These are phyloP conservation scores for Drosophila borealis DNA, from an alignment of 2,888 invertebrate species.

Conservation along the genomic window DNA sequence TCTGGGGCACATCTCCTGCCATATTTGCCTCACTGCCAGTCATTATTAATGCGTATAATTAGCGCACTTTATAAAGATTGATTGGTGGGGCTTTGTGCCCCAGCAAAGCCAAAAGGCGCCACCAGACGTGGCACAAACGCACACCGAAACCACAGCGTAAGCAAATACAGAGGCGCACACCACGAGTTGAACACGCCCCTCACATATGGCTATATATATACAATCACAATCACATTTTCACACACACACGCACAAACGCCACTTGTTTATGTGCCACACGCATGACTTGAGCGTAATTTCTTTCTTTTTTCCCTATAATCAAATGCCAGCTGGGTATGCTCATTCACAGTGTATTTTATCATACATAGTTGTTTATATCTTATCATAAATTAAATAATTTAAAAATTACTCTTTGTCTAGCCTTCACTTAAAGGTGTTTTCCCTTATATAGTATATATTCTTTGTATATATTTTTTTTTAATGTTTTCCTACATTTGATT, in stretches of 20 bases:
- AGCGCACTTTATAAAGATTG: constrained; percentile 76
- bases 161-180: constrained; percentile 43
- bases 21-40: constrained; percentile 45
- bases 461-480: too few relatives aligned
- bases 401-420: too few relatives aligned
- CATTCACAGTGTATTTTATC: neutral
- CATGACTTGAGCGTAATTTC: constrained; percentile 70
- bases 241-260: constrained; percentile 21
- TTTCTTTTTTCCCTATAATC: constrained; percentile 32
- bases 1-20: constrained; percentile 2
- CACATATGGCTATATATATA: neutral
- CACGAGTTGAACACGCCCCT: constrained; percentile 11
- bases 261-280: constrained; percentile 73
- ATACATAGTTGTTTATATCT: too few relatives aligned
- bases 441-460: neutral
- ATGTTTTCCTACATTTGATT: too few relatives aligned
- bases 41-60: constrained; percentile 76
- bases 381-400: too few relatives aligned
- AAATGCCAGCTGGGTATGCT: constrained; percentile 1
- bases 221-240: constrained; percentile 26
- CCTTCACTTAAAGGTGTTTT: too few relatives aligned
- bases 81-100: constrained; percentile 59
- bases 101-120: constrained; percentile 35
- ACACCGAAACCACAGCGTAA: constrained; percentile 57
- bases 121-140: constrained; percentile 35